Base-by-base conservation (phyloP, 2,797 vertebrate species). In the Atherinosoma microstoma region DNA sequence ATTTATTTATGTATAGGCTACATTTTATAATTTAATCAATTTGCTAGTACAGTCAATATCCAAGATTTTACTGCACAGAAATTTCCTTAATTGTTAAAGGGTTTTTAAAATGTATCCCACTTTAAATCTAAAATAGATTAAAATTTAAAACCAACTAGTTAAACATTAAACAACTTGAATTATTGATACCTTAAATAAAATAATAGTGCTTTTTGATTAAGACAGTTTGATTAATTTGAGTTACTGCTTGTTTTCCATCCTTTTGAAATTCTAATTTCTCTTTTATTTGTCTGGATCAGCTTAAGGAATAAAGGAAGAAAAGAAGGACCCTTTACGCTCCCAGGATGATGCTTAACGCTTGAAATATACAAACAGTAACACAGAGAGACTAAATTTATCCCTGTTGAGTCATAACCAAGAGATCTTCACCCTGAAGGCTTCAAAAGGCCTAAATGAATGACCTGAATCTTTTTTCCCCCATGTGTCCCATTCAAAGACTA, bases 341-440 rank as follows among this genome's bases (percentile, higher is more conserved):
- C 30, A n/a, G 16, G 1, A 56, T 56, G 30, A 29, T 30, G 24
- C 27, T 0, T 15, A 54, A 54, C 13, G n/a, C 9, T 35, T 61
- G 36, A 75, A 67, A 47, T 38, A 11, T 12, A 47, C 11, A 58
- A 15, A 22, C 35, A 70, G 36, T 12, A 64, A 27, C 22, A 6
- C 38, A 56, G 10, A 24, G 18, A 68, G 24, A 57, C 47, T 51
- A 73, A 24, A 60, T 49, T 4, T 1, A 61, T 40, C 30, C 3
- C 13, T 73, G 60, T 29, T 76, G 77, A 65, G 27, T 81, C 54
- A 51, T 29, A 49, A 57, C 27, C 8, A 63, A 54, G 16, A 9
- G 38, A 24, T 80, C 30, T n/a, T 69, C 47, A 24, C 5, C 30
- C 22, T 64, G 57, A 62, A 78, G 58, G 60, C 63, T 56, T 65